phyloP scores from a whole-genome alignment of 2,888 invertebrate species.

The Leptarthrus brevirostris region DNA sequence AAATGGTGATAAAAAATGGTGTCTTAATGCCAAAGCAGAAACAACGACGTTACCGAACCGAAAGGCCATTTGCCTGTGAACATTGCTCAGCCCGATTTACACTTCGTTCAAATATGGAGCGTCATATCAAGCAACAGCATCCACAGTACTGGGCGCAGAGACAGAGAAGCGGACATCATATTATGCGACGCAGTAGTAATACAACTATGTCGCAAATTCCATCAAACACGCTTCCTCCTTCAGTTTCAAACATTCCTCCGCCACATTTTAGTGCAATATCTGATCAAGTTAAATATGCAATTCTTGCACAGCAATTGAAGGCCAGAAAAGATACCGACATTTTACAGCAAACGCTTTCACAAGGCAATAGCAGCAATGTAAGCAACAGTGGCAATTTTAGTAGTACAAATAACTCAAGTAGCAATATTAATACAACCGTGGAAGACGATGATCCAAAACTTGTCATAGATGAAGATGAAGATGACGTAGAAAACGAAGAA shows the following conservation, averaged over 20 bases:
- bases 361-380: conserved; percentile 59
- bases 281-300: conserved; percentile 79
- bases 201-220: conserved; percentile 54
- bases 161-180: conserved; percentile 72
- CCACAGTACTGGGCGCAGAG: conserved; percentile 89
- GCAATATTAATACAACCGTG: conserved; percentile 66
- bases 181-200: conserved; percentile 62
- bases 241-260: conserved; percentile 48
- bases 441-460: conserved; percentile 71
- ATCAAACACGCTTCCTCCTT: conserved; percentile 49
- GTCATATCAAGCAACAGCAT: conserved; percentile 94
- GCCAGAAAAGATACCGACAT: conserved; percentile 68
- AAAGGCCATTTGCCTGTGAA: conserved; percentile 90
- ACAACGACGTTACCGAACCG: conserved; percentile 88
- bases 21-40: conserved; percentile 92
- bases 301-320: conserved; percentile 82
- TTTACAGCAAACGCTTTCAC: conserved; percentile 64
- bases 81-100: conserved; percentile 92
- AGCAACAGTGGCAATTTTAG: conserved; percentile 33
- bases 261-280: conserved; percentile 68
- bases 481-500: conserved; percentile 58
- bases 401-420: conserved; percentile 16
- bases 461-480: conserved; percentile 66
- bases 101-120: conserved; percentile 92
- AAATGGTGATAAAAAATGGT: conserved; percentile 92